Conservation (phyloP, 2,888 invertebrate species). For the Coleophora deauratella region DNA sequence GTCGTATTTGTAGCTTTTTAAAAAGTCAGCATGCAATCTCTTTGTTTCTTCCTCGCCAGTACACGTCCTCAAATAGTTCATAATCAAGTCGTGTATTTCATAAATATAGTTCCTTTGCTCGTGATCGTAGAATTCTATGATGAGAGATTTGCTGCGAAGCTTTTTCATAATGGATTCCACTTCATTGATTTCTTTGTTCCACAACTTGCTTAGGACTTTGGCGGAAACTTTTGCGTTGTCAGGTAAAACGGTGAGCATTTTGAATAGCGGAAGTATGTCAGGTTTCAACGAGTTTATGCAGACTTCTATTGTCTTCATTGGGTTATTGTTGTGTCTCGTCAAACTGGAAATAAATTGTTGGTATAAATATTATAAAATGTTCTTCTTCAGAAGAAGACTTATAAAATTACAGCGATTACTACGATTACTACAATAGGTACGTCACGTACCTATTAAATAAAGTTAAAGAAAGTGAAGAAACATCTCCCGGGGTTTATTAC, state of each 20-base stretch:
- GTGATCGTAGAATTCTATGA: constrained; percentile 76
- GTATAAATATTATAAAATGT: too few relatives aligned
- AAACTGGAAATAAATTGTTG: constrained; percentile 31
- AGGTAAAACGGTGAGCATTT: constrained; percentile 77
- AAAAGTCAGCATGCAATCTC: constrained; percentile 71
- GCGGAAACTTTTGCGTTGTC: constrained; percentile 80
- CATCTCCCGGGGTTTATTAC: too few relatives aligned
- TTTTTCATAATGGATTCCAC: constrained; percentile 78
- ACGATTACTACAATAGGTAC: too few relatives aligned
- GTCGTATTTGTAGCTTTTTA: constrained; percentile 71
- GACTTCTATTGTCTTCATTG: constrained; percentile 71
- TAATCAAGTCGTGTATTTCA: constrained; percentile 80
- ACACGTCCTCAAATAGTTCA: constrained; percentile 74
- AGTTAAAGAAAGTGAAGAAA: too few relatives aligned
- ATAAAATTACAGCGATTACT: too few relatives aligned
- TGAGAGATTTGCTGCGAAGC: constrained; percentile 78
- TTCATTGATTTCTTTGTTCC: constrained; percentile 48
- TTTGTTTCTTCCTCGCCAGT: constrained; percentile 49
- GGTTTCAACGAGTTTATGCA: constrained; percentile 75
- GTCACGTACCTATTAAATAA: too few relatives aligned
- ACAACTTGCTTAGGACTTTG: constrained; percentile 62
- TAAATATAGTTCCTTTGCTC: constrained; percentile 77
- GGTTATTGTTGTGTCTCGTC: constrained; percentile 40
- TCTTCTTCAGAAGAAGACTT: too few relatives aligned
- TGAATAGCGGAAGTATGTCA: constrained; percentile 66